Base-by-base conservation (phyloP, 2,888 invertebrate species). In the Pandemis cinnamomeana region DNA sequence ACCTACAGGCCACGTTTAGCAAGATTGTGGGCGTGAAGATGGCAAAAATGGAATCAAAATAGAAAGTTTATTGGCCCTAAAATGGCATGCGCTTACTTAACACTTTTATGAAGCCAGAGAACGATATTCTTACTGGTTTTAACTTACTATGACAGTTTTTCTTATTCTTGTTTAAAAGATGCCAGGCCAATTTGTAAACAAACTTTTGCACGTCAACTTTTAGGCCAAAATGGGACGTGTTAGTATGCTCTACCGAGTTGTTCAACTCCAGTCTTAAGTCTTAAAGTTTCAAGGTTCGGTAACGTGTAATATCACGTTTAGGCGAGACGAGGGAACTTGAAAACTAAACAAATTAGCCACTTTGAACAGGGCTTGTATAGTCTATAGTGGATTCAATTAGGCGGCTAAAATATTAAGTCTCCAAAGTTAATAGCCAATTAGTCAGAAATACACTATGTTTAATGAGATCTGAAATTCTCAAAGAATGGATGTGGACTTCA, bases 131-230 rank as follows among this genome's bases (percentile, higher is more conserved):
- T 5, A 15, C 15, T 15, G 15, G 15, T 53, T 53, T 53, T 53
- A 15, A 15, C 53, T 53, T 53, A 48, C 5, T 58, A 27, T 20
- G 27, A 5, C 8, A 8, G 27, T 20, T 27, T 58, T 27, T 11
- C 5, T 27, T 58, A 11, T 58, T 2, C 58, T 58, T 58, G 10
- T 58, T 27, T 58, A 5, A 58, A 55, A 58, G 58, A 44, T 42
- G 42, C 63, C 7, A 27, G 46, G 11, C 46, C 15, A 27, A 20
- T 27, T 20, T n/a, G 15, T 20, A 6, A 27, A 46, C n/a, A 42
- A 48, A 64, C 46, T 64, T 64, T 63, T 6, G 11, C 15, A 64
- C 46, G 44, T 64, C 63, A 48, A 27, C 63, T 64, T 64, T 64
- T 64, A 46, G 13, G 27, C 20, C 58, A 58, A 58, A 27, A 48